Percentiles rank a stretch among this genome's conserved stretches.
phyloP scores from a whole-genome alignment of 2,888 invertebrate genomes.

The Itoplectis maculator region DNA sequence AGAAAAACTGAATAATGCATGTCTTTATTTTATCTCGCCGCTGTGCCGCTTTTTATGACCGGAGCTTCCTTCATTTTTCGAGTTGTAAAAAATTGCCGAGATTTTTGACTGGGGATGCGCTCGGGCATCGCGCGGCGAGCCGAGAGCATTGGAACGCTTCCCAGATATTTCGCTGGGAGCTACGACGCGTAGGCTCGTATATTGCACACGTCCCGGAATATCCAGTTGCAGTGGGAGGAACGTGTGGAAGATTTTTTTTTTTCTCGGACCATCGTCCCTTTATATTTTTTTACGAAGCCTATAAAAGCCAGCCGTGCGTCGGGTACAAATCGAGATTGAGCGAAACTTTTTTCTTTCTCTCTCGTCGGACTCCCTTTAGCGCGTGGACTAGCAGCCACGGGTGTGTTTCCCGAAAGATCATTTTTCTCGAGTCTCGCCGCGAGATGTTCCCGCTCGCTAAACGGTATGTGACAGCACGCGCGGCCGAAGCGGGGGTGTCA shows the following conservation, averaged over 20 bases:
- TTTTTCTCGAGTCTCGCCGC: not conserved
- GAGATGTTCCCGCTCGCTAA: not conserved
- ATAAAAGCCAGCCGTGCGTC: conserved; percentile 4
- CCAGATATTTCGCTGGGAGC: conserved; percentile 11
- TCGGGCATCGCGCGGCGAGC: not conserved
- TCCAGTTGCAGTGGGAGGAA: conserved; percentile 3
- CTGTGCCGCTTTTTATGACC: not conserved
- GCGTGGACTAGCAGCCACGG: too few species aligned
- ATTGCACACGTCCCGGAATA: conserved; percentile 20
- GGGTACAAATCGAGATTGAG: conserved; percentile 17
- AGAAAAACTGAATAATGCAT: not conserved
- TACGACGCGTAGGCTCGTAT: not conserved
- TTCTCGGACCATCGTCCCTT: not conserved
- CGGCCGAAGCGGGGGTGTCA: too few species aligned
- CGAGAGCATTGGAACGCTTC: conserved; percentile 37
- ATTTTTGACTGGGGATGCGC: conserved; percentile 30
- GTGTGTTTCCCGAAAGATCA: too few species aligned
- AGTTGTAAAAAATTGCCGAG: conserved; percentile 5
- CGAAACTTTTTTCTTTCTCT: not conserved
- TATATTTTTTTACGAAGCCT: not conserved
- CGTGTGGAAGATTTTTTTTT: not conserved
- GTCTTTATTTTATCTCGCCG: not conserved
- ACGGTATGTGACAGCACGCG: too few species aligned
- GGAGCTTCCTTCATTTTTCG: conserved; percentile 2
- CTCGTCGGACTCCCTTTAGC: too few species aligned